Evolutionary conservation across 2,797 vertebrate genomes (phyloP).

Genomic region (Craterocephalus amniculus): DNA sequence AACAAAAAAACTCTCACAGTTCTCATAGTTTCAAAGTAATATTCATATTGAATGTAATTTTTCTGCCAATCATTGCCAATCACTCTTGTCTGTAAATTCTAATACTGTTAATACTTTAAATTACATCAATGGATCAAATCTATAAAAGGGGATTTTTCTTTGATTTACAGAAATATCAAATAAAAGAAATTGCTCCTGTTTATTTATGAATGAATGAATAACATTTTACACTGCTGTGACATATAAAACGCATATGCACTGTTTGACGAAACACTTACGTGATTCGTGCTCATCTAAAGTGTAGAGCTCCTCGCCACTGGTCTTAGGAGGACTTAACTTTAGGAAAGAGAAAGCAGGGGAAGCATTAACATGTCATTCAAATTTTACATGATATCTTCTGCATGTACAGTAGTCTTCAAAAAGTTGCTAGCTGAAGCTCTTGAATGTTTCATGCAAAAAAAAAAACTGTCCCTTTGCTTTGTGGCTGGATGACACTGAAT

Average conservation of each 20-base stretch:
- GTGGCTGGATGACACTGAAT: not conserved
- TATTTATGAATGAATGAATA: not conserved
- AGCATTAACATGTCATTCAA: not conserved
- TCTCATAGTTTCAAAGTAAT: not conserved
- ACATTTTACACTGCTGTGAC: not conserved
- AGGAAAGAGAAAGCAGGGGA: slow-evolving; percentile 1
- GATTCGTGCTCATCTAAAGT: slow-evolving; percentile 89
- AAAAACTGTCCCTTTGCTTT: not conserved
- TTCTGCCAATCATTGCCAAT: not conserved
- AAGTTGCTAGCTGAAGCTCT: not conserved
- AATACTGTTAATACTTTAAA: not conserved
- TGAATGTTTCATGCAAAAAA: not conserved
- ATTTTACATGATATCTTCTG: not conserved
- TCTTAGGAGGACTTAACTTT: slow-evolving; percentile 82
- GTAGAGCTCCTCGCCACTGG: slow-evolving; percentile 85
- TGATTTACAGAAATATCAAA: no score
- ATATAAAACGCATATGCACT: slow-evolving; percentile 7
- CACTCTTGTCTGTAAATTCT: no score
- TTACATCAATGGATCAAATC: not conserved
- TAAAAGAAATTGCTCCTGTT: no score
- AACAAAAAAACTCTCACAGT: not conserved
- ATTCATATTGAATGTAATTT: not conserved
- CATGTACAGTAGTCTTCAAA: no score
- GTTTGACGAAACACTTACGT: slow-evolving; percentile 83
- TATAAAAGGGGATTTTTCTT: not conserved